Conservation (phyloP, 1,140 invertebrate species). For the Stratiolaelaps scimitus region DNA sequence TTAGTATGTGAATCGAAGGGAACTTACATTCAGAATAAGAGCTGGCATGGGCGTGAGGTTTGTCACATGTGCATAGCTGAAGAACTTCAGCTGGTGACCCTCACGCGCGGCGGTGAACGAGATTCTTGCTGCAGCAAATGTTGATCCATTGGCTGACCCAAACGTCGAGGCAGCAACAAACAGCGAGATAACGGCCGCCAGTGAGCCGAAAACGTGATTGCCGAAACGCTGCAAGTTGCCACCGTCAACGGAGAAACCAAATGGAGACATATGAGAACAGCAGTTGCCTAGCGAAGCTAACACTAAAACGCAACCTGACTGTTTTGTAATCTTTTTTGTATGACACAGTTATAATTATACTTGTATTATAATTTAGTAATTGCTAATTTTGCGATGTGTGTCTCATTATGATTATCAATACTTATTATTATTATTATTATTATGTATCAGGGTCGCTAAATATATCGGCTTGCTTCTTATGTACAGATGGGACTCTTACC, state of each 20-base stretch:
- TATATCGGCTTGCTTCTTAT: too few species aligned
- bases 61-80: constrained; percentile 69
- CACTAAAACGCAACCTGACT: too few species aligned
- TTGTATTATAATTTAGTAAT: too few species aligned
- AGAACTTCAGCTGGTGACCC: constrained; percentile 65
- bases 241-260: too few species aligned
- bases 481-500: constrained; percentile 52
- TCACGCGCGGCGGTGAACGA: constrained; percentile 69
- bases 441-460: too few species aligned
- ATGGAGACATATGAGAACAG: too few species aligned
- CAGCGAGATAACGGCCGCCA: constrained; percentile 41
- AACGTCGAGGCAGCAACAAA: constrained; percentile 43
- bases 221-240: constrained; percentile 40
- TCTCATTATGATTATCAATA: too few species aligned
- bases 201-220: constrained; percentile 38
- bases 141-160: constrained; percentile 42
- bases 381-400: too few species aligned
- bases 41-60: constrained; percentile 67
- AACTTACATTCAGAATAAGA: constrained; percentile 63
- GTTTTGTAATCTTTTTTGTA: too few species aligned
- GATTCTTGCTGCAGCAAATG: constrained; percentile 40
- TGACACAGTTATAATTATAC: too few species aligned
- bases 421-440: too few species aligned
- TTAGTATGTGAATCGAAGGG: neutral
- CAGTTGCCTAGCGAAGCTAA: too few species aligned